Percentiles rank a stretch among this genome's conserved stretches.
These are phyloP conservation scores for Aleiodes alternator DNA, from an alignment of 2,888 invertebrate species.

Conservation along the genomic window DNA sequence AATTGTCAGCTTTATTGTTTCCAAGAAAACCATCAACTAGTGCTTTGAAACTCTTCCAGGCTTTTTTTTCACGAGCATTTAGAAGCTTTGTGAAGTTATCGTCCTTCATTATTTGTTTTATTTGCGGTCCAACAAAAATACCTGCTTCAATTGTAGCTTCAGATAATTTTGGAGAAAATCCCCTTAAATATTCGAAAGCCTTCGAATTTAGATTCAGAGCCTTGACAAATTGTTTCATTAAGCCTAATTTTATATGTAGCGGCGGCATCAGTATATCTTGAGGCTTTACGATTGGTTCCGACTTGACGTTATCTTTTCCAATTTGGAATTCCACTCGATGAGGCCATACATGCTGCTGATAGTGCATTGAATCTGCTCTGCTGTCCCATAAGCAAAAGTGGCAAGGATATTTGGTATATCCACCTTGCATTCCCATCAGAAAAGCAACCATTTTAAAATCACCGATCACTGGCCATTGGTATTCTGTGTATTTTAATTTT, in stretches of 20 bases:
- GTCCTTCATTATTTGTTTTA: constrained; percentile 53
- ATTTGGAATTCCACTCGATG: no score
- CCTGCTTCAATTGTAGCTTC: no score
- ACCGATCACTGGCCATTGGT: constrained; percentile 60
- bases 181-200: constrained; percentile 51
- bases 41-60: constrained; percentile 47
- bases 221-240: constrained; percentile 60
- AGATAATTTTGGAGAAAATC: no score
- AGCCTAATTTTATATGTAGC: constrained; percentile 56
- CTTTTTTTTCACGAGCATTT: constrained; percentile 46
- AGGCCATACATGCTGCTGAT: constrained; percentile 39
- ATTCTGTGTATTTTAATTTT: constrained; percentile 61
- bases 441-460: constrained; percentile 66
- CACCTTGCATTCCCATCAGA: constrained; percentile 52
- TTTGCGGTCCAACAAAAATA: no score
- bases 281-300: constrained; percentile 31
- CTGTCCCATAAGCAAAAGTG: constrained; percentile 60
- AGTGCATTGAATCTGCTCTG: constrained; percentile 53
- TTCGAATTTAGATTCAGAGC: constrained; percentile 43
- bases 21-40: constrained; percentile 54
- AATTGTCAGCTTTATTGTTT: constrained; percentile 62
- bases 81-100: constrained; percentile 54
- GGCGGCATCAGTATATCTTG: constrained; percentile 40
- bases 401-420: constrained; percentile 60
- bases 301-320: constrained; percentile 33